A percentile compares a stretch with the other conserved stretches of the same genome.
phyloP scores from a whole-genome alignment of 2,113 vertebrate genomes.

The Stigmatopora nigra region DNA sequence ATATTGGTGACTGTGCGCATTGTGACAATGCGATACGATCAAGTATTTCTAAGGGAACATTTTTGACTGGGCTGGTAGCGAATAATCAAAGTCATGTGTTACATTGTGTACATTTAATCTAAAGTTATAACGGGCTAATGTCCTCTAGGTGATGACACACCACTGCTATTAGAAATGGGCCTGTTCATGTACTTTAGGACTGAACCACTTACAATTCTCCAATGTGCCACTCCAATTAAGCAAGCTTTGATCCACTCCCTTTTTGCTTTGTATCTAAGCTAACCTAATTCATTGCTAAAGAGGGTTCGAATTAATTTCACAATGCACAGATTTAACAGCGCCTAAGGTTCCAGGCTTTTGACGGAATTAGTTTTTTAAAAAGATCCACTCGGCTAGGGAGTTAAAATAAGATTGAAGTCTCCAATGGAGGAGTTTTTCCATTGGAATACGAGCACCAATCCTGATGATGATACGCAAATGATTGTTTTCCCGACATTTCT shows the following conservation, averaged over 20 bases:
- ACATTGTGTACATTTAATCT: background rate
- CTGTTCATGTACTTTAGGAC: conserved; percentile 36
- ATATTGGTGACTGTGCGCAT: too few species aligned
- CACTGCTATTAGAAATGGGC: conserved; percentile 34
- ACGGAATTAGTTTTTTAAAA: conserved; percentile 73
- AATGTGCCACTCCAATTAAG: conserved; percentile 71
- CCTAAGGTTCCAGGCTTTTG: conserved; percentile 68
- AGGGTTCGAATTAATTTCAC: conserved; percentile 74
- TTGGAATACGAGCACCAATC: conserved; percentile 32
- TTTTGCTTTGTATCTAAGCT: conserved; percentile 60
- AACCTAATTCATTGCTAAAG: conserved; percentile 71
- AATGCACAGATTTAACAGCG: conserved; percentile 74
- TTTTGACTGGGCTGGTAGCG: too few species aligned
- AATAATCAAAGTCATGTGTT: background rate
- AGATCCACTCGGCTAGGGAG: conserved; percentile 66
- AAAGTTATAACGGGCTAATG: conserved; percentile 5
- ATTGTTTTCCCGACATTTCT: background rate
- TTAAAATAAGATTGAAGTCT: conserved; percentile 57
- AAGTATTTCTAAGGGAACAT: too few species aligned
- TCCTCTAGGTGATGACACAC: conserved; percentile 45
- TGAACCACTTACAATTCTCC: conserved; percentile 69
- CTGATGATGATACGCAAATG: too few species aligned
- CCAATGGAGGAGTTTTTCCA: conserved; percentile 39
- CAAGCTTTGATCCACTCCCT: conserved; percentile 57
- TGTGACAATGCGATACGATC: too few species aligned